A percentile compares a stretch with the other conserved stretches of the same genome.
Evolutionary conservation across 2,113 vertebrate species (phyloP).

Genomic region (Sinocyclocheilus grahami): DNA sequence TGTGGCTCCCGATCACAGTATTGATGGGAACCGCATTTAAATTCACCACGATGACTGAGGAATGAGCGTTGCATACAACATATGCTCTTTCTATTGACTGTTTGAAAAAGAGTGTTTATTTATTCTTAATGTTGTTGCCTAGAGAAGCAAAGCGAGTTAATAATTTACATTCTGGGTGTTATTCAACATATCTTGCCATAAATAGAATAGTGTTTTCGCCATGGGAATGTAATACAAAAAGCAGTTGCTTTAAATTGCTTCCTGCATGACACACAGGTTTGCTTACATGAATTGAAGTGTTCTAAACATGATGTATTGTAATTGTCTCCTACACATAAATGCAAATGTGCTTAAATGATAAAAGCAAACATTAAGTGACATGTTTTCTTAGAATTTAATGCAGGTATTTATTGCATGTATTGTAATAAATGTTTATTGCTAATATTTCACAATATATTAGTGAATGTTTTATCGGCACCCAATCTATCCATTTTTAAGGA

Average conservation of each 20-base stretch:
- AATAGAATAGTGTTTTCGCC: not conserved
- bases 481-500: not conserved
- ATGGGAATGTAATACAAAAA: not conserved
- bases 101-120: conserved; percentile 26
- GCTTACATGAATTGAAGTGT: not conserved
- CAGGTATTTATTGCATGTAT: not conserved
- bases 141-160: not conserved
- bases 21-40: conserved; percentile 13
- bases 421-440: not conserved
- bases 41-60: conserved; percentile 15
- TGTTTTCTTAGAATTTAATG: not conserved
- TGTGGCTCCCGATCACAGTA: not conserved
- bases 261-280: not conserved
- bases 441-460: not conserved
- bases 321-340: not conserved
- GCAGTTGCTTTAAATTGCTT: not conserved
- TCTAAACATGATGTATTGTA: not conserved
- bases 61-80: conserved; percentile 23
- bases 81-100: not conserved
- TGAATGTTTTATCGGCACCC: not conserved
- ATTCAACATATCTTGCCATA: conserved; percentile 1
- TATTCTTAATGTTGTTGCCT: conserved; percentile 22
- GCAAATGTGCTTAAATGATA: not conserved
- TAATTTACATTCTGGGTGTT: not conserved
- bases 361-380: not conserved